Percentiles rank a stretch among this genome's conserved stretches.
Conservation (phyloP, 2,797 vertebrate genomes). For the Muraenolepis orangiensis region DNA sequence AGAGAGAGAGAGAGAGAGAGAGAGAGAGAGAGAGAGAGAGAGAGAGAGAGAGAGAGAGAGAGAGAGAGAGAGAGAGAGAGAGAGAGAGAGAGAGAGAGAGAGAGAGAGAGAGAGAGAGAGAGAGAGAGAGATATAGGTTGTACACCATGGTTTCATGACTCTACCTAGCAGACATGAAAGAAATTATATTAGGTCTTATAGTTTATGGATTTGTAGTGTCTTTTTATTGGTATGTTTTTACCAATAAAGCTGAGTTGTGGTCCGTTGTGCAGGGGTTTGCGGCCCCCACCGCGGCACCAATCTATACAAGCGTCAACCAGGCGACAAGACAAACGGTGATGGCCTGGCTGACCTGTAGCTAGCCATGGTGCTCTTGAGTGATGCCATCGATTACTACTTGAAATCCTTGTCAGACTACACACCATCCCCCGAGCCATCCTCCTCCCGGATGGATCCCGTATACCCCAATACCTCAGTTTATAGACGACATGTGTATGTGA, state of each 20-base stretch:
- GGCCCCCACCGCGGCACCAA: no score
- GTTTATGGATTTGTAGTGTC: neutral
- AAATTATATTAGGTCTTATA: neutral
- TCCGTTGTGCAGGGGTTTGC: neutral
- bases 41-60: neutral
- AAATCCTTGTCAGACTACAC: neutral
- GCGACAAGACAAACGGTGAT: neutral
- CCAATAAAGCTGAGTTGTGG: neutral
- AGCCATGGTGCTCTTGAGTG: neutral
- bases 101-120: neutral
- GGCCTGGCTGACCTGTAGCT: neutral
- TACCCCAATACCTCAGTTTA: no score
- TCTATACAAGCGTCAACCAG: no score
- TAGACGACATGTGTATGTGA: no score
- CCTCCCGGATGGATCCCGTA: no score
- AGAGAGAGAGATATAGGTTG: neutral
- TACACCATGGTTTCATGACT: neutral
- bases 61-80: neutral
- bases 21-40: neutral
- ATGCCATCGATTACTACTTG: slow-evolving; percentile 1
- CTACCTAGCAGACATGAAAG: neutral
- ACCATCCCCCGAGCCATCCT: neutral
- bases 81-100: neutral
- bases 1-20: neutral
- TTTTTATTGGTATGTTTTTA: neutral